Base-by-base conservation (phyloP, 2,113 vertebrate genomes). In the Machaerirhynchus nigripectus region DNA sequence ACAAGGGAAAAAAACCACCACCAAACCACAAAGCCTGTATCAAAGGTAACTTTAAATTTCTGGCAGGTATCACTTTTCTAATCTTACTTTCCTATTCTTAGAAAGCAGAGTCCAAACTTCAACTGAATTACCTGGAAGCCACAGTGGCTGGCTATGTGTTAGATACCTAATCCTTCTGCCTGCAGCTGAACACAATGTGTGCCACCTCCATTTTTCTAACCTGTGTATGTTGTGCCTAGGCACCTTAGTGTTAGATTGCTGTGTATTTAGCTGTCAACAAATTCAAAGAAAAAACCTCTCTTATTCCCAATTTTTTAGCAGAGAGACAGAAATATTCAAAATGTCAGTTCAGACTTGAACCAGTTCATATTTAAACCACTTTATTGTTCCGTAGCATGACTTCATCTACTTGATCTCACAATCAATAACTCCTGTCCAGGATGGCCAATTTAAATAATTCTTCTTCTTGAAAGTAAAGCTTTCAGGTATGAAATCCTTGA, bases 401-500 rank as follows among this genome's bases (percentile, higher is more conserved):
- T 80, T 70, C 16, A 26, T 55, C 64, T 59, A 10, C 59, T 87
- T 90, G 83, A 24, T 47, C 69, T 79, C 61, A 71, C 78, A 88
- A 78, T 84, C 61, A 78, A 13, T 71, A 96, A 84, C n/a, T 83
- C n/a, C 68, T 92, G n/a, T 46, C 67, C 92, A 81, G 63, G 47
- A 73, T 68, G 44, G 74, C 14, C 46, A 80, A 50, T 81, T 71
- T 76, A 87, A 88, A 65, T 65, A 87, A 84, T 68, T 91, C 71
- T 63, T 22, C 73, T 75, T 76, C 77, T 89, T 82, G 55, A 46
- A 52, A 91, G 19, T n/a, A 40, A 87, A 73, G 33, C 53, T 88
- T 87, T 85, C 67, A 87, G 52, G 15, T 92, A 87, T 78, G 74
- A 96, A 95, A 87, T 55, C 71, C 44, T 91, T 91, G 75, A 85